phyloP scores from a whole-genome alignment of 2,797 vertebrate species.

The Nasua narica region DNA sequence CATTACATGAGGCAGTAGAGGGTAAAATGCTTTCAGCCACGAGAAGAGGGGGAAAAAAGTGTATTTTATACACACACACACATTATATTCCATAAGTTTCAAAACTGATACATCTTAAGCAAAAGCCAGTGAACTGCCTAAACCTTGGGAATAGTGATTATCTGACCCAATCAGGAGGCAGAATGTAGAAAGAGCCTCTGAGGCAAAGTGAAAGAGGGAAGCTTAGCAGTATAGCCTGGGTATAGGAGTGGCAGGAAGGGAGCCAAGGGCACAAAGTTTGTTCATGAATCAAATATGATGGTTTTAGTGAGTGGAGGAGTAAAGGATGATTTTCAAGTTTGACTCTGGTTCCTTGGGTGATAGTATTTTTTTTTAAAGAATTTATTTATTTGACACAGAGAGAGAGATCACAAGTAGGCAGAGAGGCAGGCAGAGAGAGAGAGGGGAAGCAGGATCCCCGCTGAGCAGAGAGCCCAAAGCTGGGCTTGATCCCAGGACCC shows the following conservation, averaged over 20 bases:
- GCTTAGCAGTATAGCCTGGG: not conserved
- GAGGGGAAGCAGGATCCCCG: too few relatives aligned
- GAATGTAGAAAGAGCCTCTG: not conserved
- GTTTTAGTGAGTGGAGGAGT: not conserved
- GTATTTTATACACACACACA: too few relatives aligned
- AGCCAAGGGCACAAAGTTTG: not conserved
- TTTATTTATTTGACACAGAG: too few relatives aligned
- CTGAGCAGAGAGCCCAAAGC: too few relatives aligned
- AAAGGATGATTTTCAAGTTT: not conserved
- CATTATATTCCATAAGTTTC: not conserved
- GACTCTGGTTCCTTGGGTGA: not conserved
- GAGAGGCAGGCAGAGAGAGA: too few relatives aligned
- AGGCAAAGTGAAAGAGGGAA: not conserved
- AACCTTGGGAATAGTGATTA: not conserved
- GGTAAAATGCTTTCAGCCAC: not conserved
- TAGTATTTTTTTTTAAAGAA: not conserved
- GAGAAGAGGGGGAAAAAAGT: not conserved
- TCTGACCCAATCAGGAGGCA: not conserved
- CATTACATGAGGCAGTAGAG: not conserved
- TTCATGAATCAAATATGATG: accelerated
- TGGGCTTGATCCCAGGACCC: too few relatives aligned
- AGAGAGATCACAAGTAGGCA: too few relatives aligned
- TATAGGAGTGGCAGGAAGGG: not conserved
- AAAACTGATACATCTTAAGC: not conserved
- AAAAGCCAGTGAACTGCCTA: not conserved